A percentile compares a stretch with the other conserved stretches of the same genome.
Evolutionary conservation across 92 coral and sea anemone genomes (phyloP).

Genomic region (Meandrina meandrites): DNA sequence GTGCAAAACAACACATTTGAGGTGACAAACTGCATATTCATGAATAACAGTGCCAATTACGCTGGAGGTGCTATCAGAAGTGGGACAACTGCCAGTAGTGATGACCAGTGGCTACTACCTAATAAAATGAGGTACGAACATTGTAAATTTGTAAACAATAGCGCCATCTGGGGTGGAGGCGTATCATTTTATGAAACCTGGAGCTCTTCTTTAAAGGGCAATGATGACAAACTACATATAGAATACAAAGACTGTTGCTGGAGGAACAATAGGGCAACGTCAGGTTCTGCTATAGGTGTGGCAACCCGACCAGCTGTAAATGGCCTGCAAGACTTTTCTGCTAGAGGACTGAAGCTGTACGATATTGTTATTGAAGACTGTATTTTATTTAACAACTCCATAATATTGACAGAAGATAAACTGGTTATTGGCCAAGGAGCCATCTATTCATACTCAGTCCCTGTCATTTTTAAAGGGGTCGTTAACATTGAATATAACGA

Average conservation of each 20-base stretch:
- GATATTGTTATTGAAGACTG: constrained; percentile 46
- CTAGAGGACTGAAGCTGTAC: constrained; percentile 15
- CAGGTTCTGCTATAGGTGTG: constrained; percentile 53
- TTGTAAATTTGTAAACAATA: constrained; percentile 56
- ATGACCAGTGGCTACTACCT: constrained; percentile 1
- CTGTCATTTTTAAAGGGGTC: constrained; percentile 54
- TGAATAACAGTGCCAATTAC: constrained; percentile 54
- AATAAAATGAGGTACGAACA: constrained; percentile 60
- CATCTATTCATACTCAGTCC: constrained; percentile 45
- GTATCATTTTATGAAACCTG: constrained; percentile 59
- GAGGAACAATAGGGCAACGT: constrained; percentile 32
- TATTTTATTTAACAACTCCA: constrained; percentile 28
- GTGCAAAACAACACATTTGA: constrained; percentile 55
- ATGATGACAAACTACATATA: constrained; percentile 23
- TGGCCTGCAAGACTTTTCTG: background rate
- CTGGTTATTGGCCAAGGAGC: constrained; percentile 77
- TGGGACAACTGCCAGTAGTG: constrained; percentile 40
- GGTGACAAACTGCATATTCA: constrained; percentile 44
- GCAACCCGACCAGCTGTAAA: constrained; percentile 6
- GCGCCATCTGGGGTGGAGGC: constrained; percentile 70
- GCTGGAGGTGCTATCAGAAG: constrained; percentile 85
- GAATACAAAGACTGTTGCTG: constrained; percentile 37
- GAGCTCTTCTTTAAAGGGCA: constrained; percentile 24
- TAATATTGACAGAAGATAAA: constrained; percentile 48
- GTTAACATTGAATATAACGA: constrained; percentile 45